Conservation (phyloP, 2,797 vertebrate species). For the Schizopygopsis pylzovi region DNA sequence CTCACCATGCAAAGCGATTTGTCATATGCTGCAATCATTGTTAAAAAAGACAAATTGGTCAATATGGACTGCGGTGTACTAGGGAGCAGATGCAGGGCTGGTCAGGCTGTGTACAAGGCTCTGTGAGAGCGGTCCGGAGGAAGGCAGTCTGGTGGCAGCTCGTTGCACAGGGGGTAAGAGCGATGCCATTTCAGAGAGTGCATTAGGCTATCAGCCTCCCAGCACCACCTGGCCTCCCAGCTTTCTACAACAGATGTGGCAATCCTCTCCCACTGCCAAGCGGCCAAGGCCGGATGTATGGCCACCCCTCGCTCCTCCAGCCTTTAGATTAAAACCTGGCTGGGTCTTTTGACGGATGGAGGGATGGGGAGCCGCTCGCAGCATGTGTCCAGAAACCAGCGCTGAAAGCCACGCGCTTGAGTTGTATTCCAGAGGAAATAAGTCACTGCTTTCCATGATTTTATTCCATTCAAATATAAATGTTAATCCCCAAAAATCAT, state of each 20-base stretch:
- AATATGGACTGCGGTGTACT: constrained; percentile 45
- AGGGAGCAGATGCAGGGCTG: constrained; percentile 50
- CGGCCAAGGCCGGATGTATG: constrained; percentile 82
- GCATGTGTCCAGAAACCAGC: constrained; percentile 53
- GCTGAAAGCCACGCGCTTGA: constrained; percentile 48
- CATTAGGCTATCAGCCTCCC: constrained; percentile 63
- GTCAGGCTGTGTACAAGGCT: constrained; percentile 46
- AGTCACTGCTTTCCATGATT: not conserved
- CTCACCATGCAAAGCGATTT: constrained; percentile 26
- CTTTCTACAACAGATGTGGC: constrained; percentile 87
- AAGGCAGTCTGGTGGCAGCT: constrained; percentile 57
- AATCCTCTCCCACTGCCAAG: constrained; percentile 79
- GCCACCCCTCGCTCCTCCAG: constrained; percentile 71
- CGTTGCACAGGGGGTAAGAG: constrained; percentile 47
- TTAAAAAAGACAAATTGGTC: constrained; percentile 59
- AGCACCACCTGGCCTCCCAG: constrained; percentile 82
- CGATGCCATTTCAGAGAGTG: constrained; percentile 57
- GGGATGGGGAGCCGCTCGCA: constrained; percentile 49
- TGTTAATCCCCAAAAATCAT: not conserved
- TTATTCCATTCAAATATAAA: not conserved
- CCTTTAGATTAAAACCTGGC: constrained; percentile 69
- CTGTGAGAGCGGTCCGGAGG: constrained; percentile 47
- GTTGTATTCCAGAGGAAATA: not conserved
- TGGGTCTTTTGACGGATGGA: constrained; percentile 61
- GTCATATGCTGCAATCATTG: constrained; percentile 56